Evolutionary conservation across 2,888 invertebrate species (phyloP).

Genomic region (Plusia festucae): DNA sequence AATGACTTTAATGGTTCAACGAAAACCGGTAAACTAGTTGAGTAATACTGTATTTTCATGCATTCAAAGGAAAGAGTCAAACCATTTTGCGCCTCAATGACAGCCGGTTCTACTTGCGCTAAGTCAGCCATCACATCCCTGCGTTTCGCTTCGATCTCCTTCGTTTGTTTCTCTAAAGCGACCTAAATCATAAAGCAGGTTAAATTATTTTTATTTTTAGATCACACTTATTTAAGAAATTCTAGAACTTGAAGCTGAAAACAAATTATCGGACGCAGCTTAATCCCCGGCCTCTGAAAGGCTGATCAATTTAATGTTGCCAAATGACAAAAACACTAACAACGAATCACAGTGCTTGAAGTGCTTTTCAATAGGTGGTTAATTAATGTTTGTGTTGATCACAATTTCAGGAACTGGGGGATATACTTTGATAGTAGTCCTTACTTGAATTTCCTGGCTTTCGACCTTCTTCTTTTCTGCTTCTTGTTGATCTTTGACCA

Average conservation of each 20-base stretch:
- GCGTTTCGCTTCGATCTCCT: conserved; percentile 97
- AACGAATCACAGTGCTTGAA: too few species aligned
- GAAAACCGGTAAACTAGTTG: conserved; percentile 36
- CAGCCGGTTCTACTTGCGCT: conserved; percentile 99
- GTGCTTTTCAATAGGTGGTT: too few species aligned
- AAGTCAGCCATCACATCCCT: conserved; percentile 98
- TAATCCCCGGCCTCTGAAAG: too few species aligned
- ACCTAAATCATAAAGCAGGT: conserved; percentile 72
- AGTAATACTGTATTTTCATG: conserved; percentile 52
- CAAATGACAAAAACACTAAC: too few species aligned
- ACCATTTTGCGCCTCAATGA: conserved; percentile 99
- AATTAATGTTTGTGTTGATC: too few species aligned
- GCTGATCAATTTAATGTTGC: too few species aligned
- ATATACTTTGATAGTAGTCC: neutral
- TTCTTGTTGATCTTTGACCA: conserved; percentile 99
- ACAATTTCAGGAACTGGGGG: too few species aligned
- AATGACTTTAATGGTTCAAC: neutral
- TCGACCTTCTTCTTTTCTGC: conserved; percentile 99
- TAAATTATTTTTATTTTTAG: too few species aligned
- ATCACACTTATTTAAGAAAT: neutral
- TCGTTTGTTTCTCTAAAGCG: conserved; percentile 95
- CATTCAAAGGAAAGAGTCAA: conserved; percentile 74
- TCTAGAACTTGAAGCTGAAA: neutral
- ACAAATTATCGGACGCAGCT: too few species aligned
- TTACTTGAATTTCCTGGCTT: conserved; percentile 97